Conservation (phyloP, 2,113 vertebrate species). For the Psammodynastes pulverulentus region DNA sequence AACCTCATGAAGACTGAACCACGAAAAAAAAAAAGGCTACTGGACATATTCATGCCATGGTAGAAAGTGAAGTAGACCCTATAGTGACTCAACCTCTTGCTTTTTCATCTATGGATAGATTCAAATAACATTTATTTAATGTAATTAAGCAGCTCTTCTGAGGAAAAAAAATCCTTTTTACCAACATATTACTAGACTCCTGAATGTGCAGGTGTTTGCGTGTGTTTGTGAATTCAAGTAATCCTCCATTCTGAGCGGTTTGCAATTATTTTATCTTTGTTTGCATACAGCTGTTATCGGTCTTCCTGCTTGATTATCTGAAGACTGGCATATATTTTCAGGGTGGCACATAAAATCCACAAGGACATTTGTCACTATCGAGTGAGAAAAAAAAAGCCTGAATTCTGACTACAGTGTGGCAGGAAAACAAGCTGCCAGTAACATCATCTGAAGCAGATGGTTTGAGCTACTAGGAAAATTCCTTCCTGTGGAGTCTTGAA, state of each 20-base stretch:
- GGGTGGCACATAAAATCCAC: slow-evolving; percentile 34
- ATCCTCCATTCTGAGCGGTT: background rate
- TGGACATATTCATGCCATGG: background rate
- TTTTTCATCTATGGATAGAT: background rate
- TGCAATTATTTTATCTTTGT: slow-evolving; percentile 32
- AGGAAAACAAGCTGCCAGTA: slow-evolving; percentile 62
- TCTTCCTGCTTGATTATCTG: slow-evolving; percentile 35
- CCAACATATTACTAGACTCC: background rate
- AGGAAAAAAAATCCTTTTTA: background rate
- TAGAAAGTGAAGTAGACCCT: background rate
- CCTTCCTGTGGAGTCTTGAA: slow-evolving; percentile 46
- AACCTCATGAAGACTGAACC: background rate
- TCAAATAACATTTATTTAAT: background rate
- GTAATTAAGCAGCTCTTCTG: background rate
- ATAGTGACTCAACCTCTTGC: background rate
- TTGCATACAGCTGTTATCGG: slow-evolving; percentile 46
- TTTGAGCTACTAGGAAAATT: slow-evolving; percentile 64
- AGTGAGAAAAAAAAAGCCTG: slow-evolving; percentile 55
- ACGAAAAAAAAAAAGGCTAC: background rate
- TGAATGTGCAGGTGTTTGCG: fast-evolving
- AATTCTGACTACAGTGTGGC: slow-evolving; percentile 59
- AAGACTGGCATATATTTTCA: slow-evolving; percentile 42
- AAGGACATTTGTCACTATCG: slow-evolving; percentile 51
- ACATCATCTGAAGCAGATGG: slow-evolving; percentile 66
- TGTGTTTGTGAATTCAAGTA: background rate